These are phyloP conservation scores for Ceyx margarethae DNA, from an alignment of 2,113 vertebrate genomes.

Conservation along the genomic window DNA sequence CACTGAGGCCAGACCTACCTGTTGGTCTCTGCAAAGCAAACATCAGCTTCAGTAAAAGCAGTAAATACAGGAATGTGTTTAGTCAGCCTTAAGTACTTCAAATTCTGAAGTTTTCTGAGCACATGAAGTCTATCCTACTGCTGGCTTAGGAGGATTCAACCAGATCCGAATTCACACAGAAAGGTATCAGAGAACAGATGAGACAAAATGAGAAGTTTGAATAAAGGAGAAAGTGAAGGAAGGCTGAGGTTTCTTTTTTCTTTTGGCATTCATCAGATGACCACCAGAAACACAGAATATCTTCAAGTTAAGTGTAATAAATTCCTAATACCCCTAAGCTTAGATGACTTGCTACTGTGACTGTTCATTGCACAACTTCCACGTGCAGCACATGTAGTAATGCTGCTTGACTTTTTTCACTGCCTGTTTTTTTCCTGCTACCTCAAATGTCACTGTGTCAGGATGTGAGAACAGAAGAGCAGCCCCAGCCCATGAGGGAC, in stretches of 20 bases:
- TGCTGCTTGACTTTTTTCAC: neutral
- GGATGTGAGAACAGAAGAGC: neutral
- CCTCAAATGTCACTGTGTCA: neutral
- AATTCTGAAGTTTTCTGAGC: neutral
- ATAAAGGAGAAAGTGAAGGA: neutral
- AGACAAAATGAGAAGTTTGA: neutral
- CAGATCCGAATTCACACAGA: neutral
- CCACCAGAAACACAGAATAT: neutral
- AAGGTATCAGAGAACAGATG: neutral
- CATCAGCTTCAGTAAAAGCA: neutral
- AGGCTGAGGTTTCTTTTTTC: neutral
- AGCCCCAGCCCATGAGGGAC: neutral
- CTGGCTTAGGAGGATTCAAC: neutral
- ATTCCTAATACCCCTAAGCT: neutral
- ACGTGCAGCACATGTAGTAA: neutral
- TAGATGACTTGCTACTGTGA: neutral
- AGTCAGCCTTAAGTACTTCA: neutral
- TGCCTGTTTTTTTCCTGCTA: neutral
- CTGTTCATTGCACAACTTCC: neutral
- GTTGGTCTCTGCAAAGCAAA: conserved; percentile 37
- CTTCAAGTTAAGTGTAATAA: neutral
- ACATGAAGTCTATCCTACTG: neutral
- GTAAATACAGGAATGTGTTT: neutral
- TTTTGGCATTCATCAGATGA: neutral
- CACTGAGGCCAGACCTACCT: neutral